Conservation (phyloP, 2,888 invertebrate species). For the Eurois occulta region DNA sequence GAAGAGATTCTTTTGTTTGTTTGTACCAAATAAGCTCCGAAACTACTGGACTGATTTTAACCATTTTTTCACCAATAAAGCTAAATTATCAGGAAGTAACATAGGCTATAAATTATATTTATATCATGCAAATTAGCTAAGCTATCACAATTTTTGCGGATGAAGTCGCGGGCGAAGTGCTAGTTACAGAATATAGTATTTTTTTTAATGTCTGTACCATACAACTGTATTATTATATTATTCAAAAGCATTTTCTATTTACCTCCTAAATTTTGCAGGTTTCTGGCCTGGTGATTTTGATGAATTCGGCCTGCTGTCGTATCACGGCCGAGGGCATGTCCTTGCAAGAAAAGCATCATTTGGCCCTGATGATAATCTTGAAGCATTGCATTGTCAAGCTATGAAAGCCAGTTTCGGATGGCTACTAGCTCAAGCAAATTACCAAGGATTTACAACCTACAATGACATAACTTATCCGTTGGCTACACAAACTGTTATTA, state of each 20-base stretch:
- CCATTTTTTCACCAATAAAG: too few relatives aligned
- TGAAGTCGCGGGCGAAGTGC: too few relatives aligned
- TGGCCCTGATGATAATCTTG: slow-evolving; percentile 90
- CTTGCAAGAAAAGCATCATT: slow-evolving; percentile 83
- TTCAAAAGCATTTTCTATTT: neutral
- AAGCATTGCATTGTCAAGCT: slow-evolving; percentile 93
- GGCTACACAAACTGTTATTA: slow-evolving; percentile 96
- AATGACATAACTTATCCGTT: slow-evolving; percentile 98
- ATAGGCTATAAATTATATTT: too few relatives aligned
- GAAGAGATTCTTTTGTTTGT: too few relatives aligned
- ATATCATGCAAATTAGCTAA: too few relatives aligned
- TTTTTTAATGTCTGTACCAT: too few relatives aligned
- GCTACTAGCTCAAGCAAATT: slow-evolving; percentile 94
- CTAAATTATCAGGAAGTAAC: too few relatives aligned
- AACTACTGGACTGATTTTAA: too few relatives aligned
- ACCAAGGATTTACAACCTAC: slow-evolving; percentile 97
- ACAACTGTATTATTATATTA: neutral
- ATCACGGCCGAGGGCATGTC: slow-evolving; percentile 92
- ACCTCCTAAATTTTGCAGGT: slow-evolving; percentile 86
- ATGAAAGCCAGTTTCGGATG: slow-evolving; percentile 95
- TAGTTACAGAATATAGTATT: too few relatives aligned
- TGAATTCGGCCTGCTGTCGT: slow-evolving; percentile 95
- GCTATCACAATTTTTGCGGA: too few relatives aligned
- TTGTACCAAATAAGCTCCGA: too few relatives aligned
- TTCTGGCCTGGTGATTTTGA: slow-evolving; percentile 95